These are phyloP conservation scores for Oligia latruncula DNA, from an alignment of 2,888 invertebrate genomes.

Conservation along the genomic window DNA sequence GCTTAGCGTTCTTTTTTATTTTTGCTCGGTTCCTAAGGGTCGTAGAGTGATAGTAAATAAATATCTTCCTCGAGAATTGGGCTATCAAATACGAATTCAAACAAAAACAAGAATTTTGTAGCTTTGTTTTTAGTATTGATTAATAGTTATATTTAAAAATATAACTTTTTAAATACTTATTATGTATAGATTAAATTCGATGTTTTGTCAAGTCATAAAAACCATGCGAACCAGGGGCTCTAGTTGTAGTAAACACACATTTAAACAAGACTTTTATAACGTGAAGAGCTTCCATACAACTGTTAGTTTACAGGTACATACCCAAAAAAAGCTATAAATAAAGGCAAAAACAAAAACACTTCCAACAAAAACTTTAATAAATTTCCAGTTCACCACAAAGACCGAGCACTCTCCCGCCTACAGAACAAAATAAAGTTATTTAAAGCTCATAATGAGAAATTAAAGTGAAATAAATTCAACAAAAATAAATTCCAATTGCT, in stretches of 20 bases:
- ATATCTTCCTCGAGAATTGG: too few relatives aligned
- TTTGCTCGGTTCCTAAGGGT: too few relatives aligned
- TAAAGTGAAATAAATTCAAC: slow-evolving; percentile 37
- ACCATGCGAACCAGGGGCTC: not conserved
- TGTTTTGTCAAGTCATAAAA: too few relatives aligned
- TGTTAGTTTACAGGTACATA: not conserved
- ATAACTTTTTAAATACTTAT: too few relatives aligned
- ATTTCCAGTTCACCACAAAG: not conserved
- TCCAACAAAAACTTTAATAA: slow-evolving; percentile 6
- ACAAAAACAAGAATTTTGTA: too few relatives aligned
- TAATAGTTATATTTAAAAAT: too few relatives aligned
- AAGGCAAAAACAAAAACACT: not conserved
- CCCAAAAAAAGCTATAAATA: not conserved
- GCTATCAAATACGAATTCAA: too few relatives aligned
- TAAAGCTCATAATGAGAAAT: slow-evolving; percentile 34
- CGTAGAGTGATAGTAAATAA: too few relatives aligned
- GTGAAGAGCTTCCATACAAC: not conserved
- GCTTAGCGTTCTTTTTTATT: too few relatives aligned
- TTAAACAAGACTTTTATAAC: not conserved
- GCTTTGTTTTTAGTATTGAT: too few relatives aligned
- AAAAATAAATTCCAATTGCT: slow-evolving; percentile 39
- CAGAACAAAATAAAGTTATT: slow-evolving; percentile 45
- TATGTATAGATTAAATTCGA: not conserved
- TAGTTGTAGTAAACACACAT: not conserved
- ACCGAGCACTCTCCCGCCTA: not conserved